Percentiles rank a stretch among this genome's conserved stretches.
phyloP scores from a whole-genome alignment of 2,113 vertebrate species.

The Suricata suricatta region DNA sequence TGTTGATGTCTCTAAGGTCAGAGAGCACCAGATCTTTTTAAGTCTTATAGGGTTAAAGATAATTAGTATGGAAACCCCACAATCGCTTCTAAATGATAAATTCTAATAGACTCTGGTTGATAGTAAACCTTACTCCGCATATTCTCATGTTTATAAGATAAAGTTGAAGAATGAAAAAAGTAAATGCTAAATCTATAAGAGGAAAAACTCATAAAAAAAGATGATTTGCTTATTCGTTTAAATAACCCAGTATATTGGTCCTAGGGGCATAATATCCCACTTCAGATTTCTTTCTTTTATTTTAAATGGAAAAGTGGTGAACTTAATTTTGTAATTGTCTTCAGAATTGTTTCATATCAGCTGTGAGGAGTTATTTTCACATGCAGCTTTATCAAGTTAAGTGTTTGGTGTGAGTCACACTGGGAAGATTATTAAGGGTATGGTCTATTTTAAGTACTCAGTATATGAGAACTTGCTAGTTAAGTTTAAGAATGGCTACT shows the following conservation, averaged over 20 bases:
- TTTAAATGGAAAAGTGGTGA: background rate
- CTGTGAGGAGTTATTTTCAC: background rate
- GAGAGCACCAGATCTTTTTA: background rate
- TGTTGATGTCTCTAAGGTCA: background rate
- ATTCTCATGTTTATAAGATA: background rate
- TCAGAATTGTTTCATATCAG: background rate
- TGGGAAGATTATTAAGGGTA: background rate
- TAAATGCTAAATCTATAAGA: background rate
- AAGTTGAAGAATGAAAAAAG: slow-evolving; percentile 5
- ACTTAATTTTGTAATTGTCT: slow-evolving; percentile 43
- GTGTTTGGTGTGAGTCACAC: background rate
- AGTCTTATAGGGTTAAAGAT: background rate
- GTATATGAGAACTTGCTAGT: slow-evolving; percentile 38
- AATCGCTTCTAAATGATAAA: background rate
- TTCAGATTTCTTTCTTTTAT: slow-evolving; percentile 16
- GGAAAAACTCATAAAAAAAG: background rate
- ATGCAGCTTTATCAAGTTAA: background rate
- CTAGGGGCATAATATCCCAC: background rate
- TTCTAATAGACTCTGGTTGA: background rate
- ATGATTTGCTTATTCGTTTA: background rate
- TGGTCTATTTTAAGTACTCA: slow-evolving; percentile 23
- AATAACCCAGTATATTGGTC: slow-evolving; percentile 7
- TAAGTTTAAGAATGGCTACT: slow-evolving; percentile 14
- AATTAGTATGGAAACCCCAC: background rate
- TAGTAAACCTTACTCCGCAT: background rate